phyloP scores from a whole-genome alignment of 2,113 vertebrate species.

The Megalops atlanticus region DNA sequence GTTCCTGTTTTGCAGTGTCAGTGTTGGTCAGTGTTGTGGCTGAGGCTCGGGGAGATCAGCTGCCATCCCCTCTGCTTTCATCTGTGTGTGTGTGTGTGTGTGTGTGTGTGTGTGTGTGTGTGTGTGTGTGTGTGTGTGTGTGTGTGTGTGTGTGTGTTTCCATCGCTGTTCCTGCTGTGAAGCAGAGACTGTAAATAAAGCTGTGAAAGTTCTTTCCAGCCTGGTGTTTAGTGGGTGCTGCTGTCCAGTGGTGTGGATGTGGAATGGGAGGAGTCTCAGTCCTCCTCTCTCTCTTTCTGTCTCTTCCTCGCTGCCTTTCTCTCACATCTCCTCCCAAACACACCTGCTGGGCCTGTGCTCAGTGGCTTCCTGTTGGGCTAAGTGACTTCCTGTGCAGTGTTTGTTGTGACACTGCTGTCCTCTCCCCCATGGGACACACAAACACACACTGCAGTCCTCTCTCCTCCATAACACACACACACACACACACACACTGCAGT shows the following conservation, averaged over 20 bases:
- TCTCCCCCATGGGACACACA: too few relatives aligned
- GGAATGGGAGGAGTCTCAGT: neutral
- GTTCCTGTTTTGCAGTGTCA: neutral
- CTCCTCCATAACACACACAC: too few relatives aligned
- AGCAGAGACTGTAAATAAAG: neutral
- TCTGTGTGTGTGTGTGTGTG: neutral
- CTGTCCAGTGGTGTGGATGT: neutral
- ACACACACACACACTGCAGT: too few relatives aligned
- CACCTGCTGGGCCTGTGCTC: neutral
- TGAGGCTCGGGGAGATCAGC: too few relatives aligned
- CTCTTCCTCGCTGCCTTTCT: too few relatives aligned
- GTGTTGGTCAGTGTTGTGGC: too few relatives aligned
- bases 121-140: neutral
- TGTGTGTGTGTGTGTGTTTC: neutral
- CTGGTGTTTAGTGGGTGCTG: neutral
- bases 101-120: neutral
- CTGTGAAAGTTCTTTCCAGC: slow-evolving; percentile 1
- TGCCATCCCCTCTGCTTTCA: too few relatives aligned
- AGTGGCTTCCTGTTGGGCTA: too few relatives aligned
- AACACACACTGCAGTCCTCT: too few relatives aligned
- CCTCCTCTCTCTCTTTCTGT: neutral
- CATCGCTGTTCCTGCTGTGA: neutral
- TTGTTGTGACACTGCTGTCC: too few relatives aligned
- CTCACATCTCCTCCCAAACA: neutral
- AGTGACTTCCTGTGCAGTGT: too few relatives aligned